These are phyloP conservation scores for Eolophus roseicapilla DNA, from an alignment of 2,113 vertebrate species.

Conservation along the genomic window DNA sequence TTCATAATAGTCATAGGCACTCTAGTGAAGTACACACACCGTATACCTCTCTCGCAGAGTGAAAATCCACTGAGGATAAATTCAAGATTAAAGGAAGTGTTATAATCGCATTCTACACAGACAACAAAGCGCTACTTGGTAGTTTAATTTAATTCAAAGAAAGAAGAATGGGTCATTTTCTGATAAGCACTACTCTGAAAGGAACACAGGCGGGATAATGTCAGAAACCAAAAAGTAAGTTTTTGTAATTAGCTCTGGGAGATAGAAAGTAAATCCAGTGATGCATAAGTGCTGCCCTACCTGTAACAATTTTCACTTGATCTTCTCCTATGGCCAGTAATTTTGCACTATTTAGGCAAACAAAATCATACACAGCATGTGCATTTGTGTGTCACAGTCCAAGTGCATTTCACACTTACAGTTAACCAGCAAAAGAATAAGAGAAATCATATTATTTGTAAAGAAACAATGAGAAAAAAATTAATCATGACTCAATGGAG, in stretches of 20 bases:
- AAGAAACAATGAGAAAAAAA: neutral
- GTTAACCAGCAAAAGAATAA: neutral
- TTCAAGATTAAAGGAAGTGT: neutral
- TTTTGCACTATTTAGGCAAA: neutral
- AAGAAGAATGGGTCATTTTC: neutral
- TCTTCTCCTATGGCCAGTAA: neutral
- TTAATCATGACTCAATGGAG: neutral
- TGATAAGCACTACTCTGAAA: neutral
- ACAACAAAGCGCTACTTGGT: neutral
- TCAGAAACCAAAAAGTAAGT: neutral
- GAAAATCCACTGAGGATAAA: neutral
- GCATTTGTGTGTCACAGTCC: neutral
- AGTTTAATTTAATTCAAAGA: neutral
- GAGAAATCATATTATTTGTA: neutral
- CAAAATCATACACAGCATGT: neutral
- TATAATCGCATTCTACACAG: neutral
- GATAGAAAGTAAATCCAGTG: neutral
- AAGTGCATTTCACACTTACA: neutral
- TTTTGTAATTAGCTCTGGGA: neutral
- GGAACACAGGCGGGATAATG: neutral
- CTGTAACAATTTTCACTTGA: neutral
- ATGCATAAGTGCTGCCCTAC: neutral
- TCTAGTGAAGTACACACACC: neutral
- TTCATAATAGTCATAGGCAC: neutral
- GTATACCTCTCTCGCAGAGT: neutral